phyloP scores from a whole-genome alignment of 2,797 vertebrate species.

The Pelochelys cantorii region DNA sequence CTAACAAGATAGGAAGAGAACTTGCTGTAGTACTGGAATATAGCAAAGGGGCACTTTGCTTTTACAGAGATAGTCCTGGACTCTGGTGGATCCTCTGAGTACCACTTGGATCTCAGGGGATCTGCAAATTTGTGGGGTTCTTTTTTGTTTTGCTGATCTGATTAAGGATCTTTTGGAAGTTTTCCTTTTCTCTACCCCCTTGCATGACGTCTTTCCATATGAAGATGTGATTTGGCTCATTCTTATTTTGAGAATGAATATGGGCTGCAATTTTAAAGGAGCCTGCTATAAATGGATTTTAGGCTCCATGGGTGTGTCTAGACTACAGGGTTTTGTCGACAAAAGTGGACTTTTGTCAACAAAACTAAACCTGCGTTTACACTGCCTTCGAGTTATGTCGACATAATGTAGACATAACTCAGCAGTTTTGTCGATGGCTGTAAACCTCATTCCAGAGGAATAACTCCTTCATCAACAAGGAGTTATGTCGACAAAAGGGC shows the following conservation, averaged over 20 bases:
- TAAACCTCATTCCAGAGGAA: too few relatives aligned
- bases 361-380: too few relatives aligned
- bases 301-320: too few relatives aligned
- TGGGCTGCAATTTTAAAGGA: neutral
- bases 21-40: neutral
- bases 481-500: too few relatives aligned
- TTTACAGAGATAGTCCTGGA: neutral
- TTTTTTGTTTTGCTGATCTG: neutral
- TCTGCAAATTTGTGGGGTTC: neutral
- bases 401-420: too few relatives aligned
- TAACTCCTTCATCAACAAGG: too few relatives aligned
- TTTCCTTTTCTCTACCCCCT: neutral
- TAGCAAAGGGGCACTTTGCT: neutral
- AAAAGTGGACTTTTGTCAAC: too few relatives aligned
- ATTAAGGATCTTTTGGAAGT: neutral
- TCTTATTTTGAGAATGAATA: neutral
- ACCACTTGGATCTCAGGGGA: neutral
- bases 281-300: neutral
- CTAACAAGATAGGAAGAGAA: neutral
- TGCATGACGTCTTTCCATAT: accelerated
- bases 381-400: too few relatives aligned
- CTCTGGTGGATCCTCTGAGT: neutral
- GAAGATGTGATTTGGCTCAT: neutral
- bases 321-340: too few relatives aligned
- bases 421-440: too few relatives aligned